Percentiles rank a stretch among this genome's conserved stretches.
Evolutionary conservation across 2,888 invertebrate genomes (phyloP).

Genomic region (Craniophora ligustri): DNA sequence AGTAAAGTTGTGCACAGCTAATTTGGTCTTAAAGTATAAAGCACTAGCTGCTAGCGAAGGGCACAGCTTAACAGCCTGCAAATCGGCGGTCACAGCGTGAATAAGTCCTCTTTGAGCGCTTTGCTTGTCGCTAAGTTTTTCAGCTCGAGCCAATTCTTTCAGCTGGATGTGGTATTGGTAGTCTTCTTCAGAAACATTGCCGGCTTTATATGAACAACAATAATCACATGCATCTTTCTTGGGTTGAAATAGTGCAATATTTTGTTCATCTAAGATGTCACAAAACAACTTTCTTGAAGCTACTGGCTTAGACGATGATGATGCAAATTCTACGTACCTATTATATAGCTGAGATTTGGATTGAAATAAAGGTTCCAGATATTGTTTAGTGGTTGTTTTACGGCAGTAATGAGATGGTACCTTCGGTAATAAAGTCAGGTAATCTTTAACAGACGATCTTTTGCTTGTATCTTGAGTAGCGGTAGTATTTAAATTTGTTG

Average conservation of each 20-base stretch:
- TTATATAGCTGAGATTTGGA: conserved; percentile 49
- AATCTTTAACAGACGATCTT: not conserved
- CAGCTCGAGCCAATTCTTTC: conserved; percentile 34
- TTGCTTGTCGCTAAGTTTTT: conserved; percentile 51
- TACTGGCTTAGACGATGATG: conserved; percentile 28
- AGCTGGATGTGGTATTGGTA: conserved; percentile 33
- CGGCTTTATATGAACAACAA: conserved; percentile 47
- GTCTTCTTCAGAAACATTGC: conserved; percentile 42
- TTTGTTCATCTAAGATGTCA: conserved; percentile 43
- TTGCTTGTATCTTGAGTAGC: not conserved
- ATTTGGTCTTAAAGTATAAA: conserved; percentile 59
- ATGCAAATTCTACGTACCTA: conserved; percentile 40
- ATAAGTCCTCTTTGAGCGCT: conserved; percentile 40
- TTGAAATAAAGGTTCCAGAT: conserved; percentile 54
- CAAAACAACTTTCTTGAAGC: conserved; percentile 52
- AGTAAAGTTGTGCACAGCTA: conserved; percentile 59
- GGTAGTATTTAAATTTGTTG: no score
- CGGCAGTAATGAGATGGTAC: conserved; percentile 55
- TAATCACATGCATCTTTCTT: conserved; percentile 51
- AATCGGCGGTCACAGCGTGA: conserved; percentile 48
- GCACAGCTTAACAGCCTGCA: conserved; percentile 58
- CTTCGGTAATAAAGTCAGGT: conserved; percentile 21
- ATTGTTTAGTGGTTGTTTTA: conserved; percentile 45
- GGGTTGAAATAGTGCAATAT: conserved; percentile 52
- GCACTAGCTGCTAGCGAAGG: conserved; percentile 54